phyloP scores from a whole-genome alignment of 1,140 invertebrate genomes.

The Notospermus geniculatus region DNA sequence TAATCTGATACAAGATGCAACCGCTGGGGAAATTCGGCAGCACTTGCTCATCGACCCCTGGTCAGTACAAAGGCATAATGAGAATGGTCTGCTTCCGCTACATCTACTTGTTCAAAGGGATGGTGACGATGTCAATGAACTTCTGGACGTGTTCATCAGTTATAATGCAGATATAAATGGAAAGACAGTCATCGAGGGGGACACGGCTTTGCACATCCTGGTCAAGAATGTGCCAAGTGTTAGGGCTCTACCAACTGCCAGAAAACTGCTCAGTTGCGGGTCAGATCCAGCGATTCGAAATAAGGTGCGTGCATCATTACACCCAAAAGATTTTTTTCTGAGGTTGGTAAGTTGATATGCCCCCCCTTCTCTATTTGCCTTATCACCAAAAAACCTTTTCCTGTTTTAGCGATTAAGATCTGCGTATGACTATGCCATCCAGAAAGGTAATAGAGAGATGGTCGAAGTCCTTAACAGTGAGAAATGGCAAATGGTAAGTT shows the following conservation, averaged over 20 bases:
- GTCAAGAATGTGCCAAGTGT: not conserved
- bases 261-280: not conserved
- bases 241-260: not conserved
- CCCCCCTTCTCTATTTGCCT: no score
- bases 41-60: no score
- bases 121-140: not conserved
- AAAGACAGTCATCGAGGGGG: constrained; percentile 2
- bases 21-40: no score
- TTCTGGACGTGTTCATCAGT: not conserved
- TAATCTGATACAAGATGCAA: no score
- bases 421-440: not conserved
- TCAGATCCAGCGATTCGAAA: not conserved
- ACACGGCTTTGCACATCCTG: constrained; percentile 2
- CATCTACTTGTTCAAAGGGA: not conserved
- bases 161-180: constrained; percentile 5
- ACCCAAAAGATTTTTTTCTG: no score
- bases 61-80: no score
- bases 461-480: not conserved
- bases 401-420: no score
- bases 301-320: not conserved
- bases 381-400: no score
- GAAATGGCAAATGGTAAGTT: no score
- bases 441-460: not conserved
- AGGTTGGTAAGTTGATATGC: no score
- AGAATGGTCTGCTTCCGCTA: constrained; percentile 3